A percentile compares a stretch with the other conserved stretches of the same genome.
phyloP scores from a whole-genome alignment of 2,888 invertebrate genomes.

The Chalcosyrphus nemorum region DNA sequence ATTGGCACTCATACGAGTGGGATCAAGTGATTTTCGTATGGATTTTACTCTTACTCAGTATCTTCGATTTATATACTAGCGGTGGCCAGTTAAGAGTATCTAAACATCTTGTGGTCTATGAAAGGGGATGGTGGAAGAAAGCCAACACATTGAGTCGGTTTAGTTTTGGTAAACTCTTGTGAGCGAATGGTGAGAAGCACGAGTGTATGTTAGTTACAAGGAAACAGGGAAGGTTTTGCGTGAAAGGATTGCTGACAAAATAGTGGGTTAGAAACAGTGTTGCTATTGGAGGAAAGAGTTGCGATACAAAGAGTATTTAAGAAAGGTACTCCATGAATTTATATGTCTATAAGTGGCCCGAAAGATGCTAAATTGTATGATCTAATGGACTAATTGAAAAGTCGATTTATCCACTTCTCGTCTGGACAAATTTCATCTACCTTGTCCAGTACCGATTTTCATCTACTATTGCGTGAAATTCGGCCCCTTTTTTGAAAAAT shows the following conservation, averaged over 20 bases:
- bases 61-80: conserved; percentile 38
- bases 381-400: too few relatives aligned
- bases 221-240: conserved; percentile 3
- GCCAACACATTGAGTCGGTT: conserved; percentile 16
- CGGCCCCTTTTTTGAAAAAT: too few relatives aligned
- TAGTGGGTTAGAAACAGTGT: conserved; percentile 21
- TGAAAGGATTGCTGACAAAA: not conserved
- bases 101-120: conserved; percentile 20
- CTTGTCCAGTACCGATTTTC: too few relatives aligned
- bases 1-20: not conserved
- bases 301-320: not conserved
- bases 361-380: too few relatives aligned
- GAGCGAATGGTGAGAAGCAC: conserved; percentile 3
- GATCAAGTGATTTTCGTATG: conserved; percentile 20
- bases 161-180: not conserved
- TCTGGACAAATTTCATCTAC: too few relatives aligned
- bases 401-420: too few relatives aligned
- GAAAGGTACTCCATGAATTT: not conserved
- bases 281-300: conserved; percentile 15
- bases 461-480: too few relatives aligned
- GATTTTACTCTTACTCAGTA: conserved; percentile 10
- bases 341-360: too few relatives aligned
- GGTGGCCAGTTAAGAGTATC: conserved; percentile 22
- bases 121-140: conserved; percentile 7
- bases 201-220: conserved; percentile 13